Percentiles rank a stretch among this genome's conserved stretches.
Conservation (phyloP, 2,113 vertebrate species). For the Callocephalon fimbriatum region DNA sequence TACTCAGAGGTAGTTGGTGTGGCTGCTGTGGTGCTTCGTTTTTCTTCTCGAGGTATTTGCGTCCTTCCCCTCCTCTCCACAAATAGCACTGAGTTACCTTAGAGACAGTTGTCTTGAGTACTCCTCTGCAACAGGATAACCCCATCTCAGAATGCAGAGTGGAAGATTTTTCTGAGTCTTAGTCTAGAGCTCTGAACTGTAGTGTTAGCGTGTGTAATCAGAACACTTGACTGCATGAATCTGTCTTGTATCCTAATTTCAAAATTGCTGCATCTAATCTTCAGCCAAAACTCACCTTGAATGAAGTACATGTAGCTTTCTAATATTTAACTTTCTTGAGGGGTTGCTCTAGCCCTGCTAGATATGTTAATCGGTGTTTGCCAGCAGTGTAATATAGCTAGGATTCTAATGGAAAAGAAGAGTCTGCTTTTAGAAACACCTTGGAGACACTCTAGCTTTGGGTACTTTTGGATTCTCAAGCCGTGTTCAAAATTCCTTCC, state of each 20-base stretch:
- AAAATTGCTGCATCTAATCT: background rate
- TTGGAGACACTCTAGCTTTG: background rate
- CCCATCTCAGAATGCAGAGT: background rate
- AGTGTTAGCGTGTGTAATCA: background rate
- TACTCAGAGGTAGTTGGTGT: background rate
- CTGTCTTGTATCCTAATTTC: background rate
- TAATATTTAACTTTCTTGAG: background rate
- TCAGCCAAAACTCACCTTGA: background rate
- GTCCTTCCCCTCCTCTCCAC: background rate
- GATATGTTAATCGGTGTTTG: background rate
- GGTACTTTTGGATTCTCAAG: background rate
- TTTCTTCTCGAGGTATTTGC: background rate
- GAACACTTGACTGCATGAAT: background rate
- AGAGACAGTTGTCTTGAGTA: background rate
- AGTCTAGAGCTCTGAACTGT: background rate
- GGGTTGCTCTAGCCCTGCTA: background rate
- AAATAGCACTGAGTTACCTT: background rate
- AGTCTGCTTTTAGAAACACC: background rate
- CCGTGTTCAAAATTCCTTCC: background rate
- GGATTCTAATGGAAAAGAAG: background rate
- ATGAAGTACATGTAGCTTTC: background rate
- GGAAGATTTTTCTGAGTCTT: background rate
- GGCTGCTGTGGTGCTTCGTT: background rate
- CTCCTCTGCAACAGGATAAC: background rate
- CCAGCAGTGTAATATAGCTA: background rate